Evolutionary conservation across 2,113 vertebrate genomes (phyloP).

Genomic region (Pyxicephalus adspersus): DNA sequence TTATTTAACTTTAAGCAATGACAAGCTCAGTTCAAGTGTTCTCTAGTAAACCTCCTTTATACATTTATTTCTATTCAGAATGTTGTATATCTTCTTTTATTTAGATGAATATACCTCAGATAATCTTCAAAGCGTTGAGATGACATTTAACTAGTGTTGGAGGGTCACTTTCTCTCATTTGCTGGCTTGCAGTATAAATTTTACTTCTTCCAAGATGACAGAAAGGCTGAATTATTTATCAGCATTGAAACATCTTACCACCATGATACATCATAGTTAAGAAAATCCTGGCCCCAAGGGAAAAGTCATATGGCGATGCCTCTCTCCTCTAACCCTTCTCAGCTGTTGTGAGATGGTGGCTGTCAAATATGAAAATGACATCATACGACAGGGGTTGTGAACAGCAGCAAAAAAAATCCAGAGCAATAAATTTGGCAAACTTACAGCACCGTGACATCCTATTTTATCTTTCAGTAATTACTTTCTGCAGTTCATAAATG

Average conservation of each 20-base stretch:
- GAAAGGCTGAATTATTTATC: conserved; percentile 42
- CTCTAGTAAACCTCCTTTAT: no score
- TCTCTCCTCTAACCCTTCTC: not conserved
- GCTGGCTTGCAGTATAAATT: not conserved
- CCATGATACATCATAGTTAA: conserved; percentile 46
- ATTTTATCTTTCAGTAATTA: conserved; percentile 46
- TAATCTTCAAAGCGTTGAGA: no score
- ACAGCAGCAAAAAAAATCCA: not conserved
- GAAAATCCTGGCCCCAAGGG: conserved; percentile 30
- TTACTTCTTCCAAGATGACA: conserved; percentile 28
- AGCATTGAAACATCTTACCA: conserved; percentile 21
- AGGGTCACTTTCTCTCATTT: not conserved
- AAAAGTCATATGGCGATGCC: conserved; percentile 35
- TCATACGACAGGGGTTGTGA: not conserved
- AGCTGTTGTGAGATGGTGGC: conserved; percentile 19
- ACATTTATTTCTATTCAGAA: no score
- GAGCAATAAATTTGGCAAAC: conserved; percentile 32
- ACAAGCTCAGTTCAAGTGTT: no score
- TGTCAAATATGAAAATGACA: conserved; percentile 30
- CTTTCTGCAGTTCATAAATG: conserved; percentile 45
- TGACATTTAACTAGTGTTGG: conserved; percentile 7
- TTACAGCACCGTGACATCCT: conserved; percentile 32
- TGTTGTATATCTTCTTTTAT: no score
- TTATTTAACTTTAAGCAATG: no score
- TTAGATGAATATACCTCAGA: no score